Percentiles rank a stretch among this genome's conserved stretches.
These are phyloP conservation scores for Chymomyza procnemis DNA, from an alignment of 2,888 invertebrate species.

Conservation along the genomic window DNA sequence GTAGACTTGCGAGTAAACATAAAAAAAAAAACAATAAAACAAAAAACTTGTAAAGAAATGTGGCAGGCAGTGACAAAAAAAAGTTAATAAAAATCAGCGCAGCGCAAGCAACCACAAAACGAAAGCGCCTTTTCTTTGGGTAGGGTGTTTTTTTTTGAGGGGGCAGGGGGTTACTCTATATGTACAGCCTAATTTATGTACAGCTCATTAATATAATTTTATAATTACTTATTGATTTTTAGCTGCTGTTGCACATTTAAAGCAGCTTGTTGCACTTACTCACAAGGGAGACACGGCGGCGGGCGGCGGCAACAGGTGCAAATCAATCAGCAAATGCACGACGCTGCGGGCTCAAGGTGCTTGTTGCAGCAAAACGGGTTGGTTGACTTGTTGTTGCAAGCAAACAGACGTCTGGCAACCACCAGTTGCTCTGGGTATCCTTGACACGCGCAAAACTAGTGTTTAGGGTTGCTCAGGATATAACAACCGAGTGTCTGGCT, in stretches of 20 bases:
- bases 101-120: conserved; percentile 21
- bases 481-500: conserved; percentile 26
- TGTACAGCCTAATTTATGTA: not conserved
- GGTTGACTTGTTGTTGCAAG: not conserved
- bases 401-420: not conserved
- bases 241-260: conserved; percentile 7
- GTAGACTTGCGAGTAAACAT: no score
- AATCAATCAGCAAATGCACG: conserved; percentile 25
- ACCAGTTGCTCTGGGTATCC: conserved; percentile 9
- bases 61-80: not conserved
- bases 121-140: not conserved
- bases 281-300: not conserved
- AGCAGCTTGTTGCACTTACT: conserved; percentile 36
- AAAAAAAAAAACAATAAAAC: not conserved
- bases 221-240: conserved; percentile 68
- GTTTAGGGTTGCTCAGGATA: conserved; percentile 33
- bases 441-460: conserved; percentile 43
- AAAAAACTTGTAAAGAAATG: conserved; percentile 5
- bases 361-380: not conserved
- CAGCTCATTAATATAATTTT: conserved; percentile 9
- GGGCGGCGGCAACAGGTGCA: conserved; percentile 48
- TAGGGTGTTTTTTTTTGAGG: no score
- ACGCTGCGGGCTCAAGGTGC: conserved; percentile 6
- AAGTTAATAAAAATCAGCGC: conserved; percentile 28
- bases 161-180: no score